Evolutionary conservation across 2,888 invertebrate species (phyloP).

Genomic region (Pristionchus japonicus): DNA sequence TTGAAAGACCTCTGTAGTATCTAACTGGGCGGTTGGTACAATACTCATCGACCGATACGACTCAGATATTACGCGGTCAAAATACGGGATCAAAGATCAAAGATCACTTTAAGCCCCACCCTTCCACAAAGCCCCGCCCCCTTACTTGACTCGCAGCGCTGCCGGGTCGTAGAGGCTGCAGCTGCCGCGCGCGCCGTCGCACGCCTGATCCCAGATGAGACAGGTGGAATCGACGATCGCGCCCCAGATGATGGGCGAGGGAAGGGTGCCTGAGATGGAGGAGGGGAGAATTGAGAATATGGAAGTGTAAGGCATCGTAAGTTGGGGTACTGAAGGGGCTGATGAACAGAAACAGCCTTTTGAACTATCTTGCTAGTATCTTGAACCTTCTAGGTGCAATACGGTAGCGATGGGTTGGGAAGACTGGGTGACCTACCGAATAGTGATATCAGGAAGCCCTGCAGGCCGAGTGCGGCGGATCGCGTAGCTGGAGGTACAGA

Average conservation of each 20-base stretch:
- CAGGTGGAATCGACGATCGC: constrained; percentile 76
- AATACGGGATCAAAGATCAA: no score
- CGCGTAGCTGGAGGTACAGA: constrained; percentile 71
- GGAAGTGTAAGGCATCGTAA: background rate
- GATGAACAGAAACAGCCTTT: no score
- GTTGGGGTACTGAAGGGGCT: background rate
- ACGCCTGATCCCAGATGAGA: constrained; percentile 76
- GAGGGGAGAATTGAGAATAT: background rate
- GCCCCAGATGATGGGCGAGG: constrained; percentile 76
- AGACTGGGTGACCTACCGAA: constrained; percentile 62
- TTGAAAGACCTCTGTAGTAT: no score
- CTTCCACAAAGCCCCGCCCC: background rate
- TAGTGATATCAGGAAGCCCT: constrained; percentile 72
- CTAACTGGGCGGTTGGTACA: no score
- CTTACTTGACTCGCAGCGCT: constrained; percentile 65
- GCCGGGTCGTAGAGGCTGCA: constrained; percentile 76
- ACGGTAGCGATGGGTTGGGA: background rate
- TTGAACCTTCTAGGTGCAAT: no score
- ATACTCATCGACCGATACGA: no score
- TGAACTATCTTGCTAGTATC: no score
- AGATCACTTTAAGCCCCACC: background rate
- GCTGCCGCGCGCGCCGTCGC: constrained; percentile 70
- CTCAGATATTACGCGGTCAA: no score
- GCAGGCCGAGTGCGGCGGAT: constrained; percentile 70
- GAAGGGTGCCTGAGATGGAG: constrained; percentile 71